Conservation (phyloP, 2,797 vertebrate species). For the Mus spretus region DNA sequence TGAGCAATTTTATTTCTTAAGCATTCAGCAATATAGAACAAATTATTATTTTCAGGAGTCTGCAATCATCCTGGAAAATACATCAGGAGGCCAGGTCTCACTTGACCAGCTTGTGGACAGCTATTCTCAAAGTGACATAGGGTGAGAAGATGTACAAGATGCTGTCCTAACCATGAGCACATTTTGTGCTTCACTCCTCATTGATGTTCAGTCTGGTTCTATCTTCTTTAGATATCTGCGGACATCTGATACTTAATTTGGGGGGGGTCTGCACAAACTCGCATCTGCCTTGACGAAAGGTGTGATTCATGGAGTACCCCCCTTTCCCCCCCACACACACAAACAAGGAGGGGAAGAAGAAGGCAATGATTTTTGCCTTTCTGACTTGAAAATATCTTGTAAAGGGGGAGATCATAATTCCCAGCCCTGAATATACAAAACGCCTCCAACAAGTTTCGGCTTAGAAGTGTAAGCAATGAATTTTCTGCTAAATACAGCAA, state of each 20-base stretch:
- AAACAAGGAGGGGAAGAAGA: not conserved
- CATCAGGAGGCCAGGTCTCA: conserved; percentile 7
- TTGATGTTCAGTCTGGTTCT: conserved; percentile 56
- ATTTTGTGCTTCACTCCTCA: conserved; percentile 48
- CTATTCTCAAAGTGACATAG: conserved; percentile 57
- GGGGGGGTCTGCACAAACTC: not conserved
- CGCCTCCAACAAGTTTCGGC: conserved; percentile 48
- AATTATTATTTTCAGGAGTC: conserved; percentile 55
- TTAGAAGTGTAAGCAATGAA: conserved; percentile 71
- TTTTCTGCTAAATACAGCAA: conserved; percentile 79
- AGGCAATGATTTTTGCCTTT: conserved; percentile 59
- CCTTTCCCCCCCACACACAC: no score
- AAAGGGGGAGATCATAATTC: conserved; percentile 72
- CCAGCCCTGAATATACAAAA: conserved; percentile 59
- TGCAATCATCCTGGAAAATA: conserved; percentile 41
- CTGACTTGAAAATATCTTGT: conserved; percentile 79
- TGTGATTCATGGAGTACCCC: conserved; percentile 36
- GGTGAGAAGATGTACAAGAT: not conserved
- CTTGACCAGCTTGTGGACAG: not conserved
- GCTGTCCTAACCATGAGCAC: not conserved
- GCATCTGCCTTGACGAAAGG: conserved; percentile 53
- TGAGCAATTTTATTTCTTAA: conserved; percentile 72
- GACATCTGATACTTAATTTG: conserved; percentile 43
- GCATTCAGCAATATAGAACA: conserved; percentile 52
- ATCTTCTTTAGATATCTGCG: conserved; percentile 52